phyloP scores from a whole-genome alignment of 2,797 vertebrate species.

The Thaleichthys pacificus region DNA sequence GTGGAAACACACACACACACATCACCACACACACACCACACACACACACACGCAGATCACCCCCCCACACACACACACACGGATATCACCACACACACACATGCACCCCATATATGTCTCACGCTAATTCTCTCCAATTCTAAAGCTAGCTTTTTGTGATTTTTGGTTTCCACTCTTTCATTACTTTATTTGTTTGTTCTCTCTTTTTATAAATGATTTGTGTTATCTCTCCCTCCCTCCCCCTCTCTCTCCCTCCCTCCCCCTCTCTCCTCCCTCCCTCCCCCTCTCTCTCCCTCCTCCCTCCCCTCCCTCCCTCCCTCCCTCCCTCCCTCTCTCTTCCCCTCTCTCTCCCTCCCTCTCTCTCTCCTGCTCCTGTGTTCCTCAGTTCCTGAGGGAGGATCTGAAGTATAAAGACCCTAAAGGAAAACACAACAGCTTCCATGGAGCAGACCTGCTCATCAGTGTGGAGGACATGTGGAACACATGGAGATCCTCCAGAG shows the following conservation, averaged over 20 bases:
- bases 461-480: slow-evolving; percentile 94
- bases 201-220: neutral
- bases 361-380: neutral
- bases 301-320: neutral
- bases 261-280: neutral
- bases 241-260: neutral
- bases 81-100: slow-evolving; percentile 1
- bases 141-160: neutral
- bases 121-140: neutral
- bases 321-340: neutral
- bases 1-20: slow-evolving; percentile 63
- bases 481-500: slow-evolving; percentile 87
- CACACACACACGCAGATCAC: neutral
- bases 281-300: neutral
- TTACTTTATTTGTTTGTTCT: neutral
- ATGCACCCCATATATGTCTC: neutral
- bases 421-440: slow-evolving; percentile 90
- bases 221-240: neutral
- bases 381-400: slow-evolving; percentile 71
- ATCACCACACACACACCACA: too few species aligned
- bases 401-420: slow-evolving; percentile 86
- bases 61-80: slow-evolving; percentile 9
- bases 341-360: neutral
- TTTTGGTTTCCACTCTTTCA: neutral
- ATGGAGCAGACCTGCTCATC: slow-evolving; percentile 88